These are phyloP conservation scores for Galleria mellonella DNA, from an alignment of 1,140 invertebrate genomes.

Conservation along the genomic window DNA sequence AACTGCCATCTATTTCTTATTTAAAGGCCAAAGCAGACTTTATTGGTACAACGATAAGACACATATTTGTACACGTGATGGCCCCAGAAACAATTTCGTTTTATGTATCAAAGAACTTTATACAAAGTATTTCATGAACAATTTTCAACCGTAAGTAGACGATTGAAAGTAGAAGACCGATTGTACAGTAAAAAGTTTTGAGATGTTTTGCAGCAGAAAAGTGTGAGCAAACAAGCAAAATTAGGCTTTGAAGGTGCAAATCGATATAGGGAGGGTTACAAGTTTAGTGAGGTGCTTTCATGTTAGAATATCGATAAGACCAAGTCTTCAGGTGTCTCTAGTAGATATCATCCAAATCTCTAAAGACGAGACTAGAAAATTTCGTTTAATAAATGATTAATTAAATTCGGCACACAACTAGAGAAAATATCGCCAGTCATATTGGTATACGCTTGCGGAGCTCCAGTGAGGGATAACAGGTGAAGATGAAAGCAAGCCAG, in stretches of 20 bases:
- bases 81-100: neutral
- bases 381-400: too few relatives aligned
- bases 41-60: neutral
- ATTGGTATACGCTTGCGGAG: too few relatives aligned
- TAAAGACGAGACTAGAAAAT: too few relatives aligned
- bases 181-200: neutral
- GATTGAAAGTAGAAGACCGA: neutral
- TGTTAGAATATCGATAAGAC: constrained; percentile 14
- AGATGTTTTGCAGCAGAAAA: neutral
- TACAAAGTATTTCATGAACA: neutral
- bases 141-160: neutral
- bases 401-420: too few relatives aligned
- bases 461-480: too few relatives aligned
- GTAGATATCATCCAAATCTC: too few relatives aligned
- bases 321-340: too few relatives aligned
- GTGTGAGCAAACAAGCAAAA: constrained; percentile 40
- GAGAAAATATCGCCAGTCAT: too few relatives aligned
- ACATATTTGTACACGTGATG: neutral
- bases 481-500: too few relatives aligned
- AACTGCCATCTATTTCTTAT: neutral
- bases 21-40: neutral
- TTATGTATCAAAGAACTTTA: neutral
- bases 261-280: constrained; percentile 50
- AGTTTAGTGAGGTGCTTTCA: constrained; percentile 23
- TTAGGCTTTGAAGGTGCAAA: constrained; percentile 52